phyloP scores from a whole-genome alignment of 2,113 vertebrate genomes.

The Cephalopterus ornatus region DNA sequence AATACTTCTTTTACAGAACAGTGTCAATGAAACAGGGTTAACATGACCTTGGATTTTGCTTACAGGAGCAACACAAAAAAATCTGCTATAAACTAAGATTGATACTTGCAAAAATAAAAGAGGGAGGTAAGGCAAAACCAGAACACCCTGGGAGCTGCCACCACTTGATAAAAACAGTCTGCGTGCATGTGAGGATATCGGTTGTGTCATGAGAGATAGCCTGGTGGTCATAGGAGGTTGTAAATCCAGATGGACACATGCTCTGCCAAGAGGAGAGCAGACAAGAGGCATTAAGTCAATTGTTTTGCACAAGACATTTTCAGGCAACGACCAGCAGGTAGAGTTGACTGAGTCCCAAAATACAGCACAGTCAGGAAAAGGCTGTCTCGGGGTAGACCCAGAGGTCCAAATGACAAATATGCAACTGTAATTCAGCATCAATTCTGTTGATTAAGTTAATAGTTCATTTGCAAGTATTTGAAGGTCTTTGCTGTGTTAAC shows the following conservation, averaged over 20 bases:
- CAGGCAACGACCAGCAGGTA: conserved; percentile 45
- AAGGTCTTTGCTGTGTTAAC: not conserved
- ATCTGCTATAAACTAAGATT: not conserved
- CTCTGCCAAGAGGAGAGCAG: conserved; percentile 56
- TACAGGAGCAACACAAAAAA: not conserved
- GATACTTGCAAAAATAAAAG: not conserved
- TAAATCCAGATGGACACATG: conserved; percentile 55
- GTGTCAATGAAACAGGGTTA: not conserved
- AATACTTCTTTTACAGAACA: not conserved
- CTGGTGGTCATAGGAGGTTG: conserved; percentile 38
- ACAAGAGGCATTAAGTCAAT: conserved; percentile 60
- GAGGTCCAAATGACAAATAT: not conserved
- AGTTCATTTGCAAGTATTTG: not conserved
- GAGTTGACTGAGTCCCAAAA: conserved; percentile 33
- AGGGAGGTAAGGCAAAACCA: not conserved
- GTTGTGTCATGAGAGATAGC: conserved; percentile 29
- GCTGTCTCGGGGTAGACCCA: not conserved
- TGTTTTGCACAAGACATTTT: conserved; percentile 55
- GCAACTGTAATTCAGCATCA: not conserved
- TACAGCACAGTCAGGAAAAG: not conserved
- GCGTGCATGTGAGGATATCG: not conserved
- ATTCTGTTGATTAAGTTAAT: not conserved
- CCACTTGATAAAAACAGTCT: not conserved
- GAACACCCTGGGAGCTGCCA: not conserved
- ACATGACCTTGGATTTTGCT: not conserved